Conservation (phyloP, 2,113 vertebrate species). For the Rafetus swinhoei region DNA sequence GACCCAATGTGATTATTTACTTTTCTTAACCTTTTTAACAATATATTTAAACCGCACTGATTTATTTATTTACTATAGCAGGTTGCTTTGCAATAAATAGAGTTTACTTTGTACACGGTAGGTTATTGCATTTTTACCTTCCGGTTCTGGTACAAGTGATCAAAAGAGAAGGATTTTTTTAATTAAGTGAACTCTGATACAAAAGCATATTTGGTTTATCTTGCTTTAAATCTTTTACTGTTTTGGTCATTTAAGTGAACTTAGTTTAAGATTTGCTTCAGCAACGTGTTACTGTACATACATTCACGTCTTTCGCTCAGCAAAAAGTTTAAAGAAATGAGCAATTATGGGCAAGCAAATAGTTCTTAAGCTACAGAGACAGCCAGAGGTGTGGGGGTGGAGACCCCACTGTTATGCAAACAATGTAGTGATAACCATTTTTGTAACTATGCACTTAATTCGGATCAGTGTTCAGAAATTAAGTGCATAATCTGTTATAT, state of each 20-base stretch:
- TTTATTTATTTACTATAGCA: not conserved
- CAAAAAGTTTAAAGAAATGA: not conserved
- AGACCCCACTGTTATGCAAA: not conserved
- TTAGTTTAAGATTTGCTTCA: not conserved
- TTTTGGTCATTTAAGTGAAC: not conserved
- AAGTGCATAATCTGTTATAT: not conserved
- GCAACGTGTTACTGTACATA: not conserved
- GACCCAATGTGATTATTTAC: not conserved
- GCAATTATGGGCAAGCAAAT: not conserved
- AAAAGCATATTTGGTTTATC: not conserved
- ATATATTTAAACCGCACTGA: not conserved
- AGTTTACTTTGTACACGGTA: not conserved
- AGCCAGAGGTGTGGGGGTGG: not conserved
- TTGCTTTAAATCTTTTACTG: not conserved
- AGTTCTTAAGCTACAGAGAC: not conserved
- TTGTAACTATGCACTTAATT: not conserved
- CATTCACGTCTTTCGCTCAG: not conserved
- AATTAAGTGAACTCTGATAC: not conserved
- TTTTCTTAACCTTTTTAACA: not conserved
- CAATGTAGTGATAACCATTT: not conserved
- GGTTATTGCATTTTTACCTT: not conserved
- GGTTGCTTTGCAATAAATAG: not conserved
- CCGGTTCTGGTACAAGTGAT: rapidly evolving
- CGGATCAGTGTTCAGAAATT: not conserved
- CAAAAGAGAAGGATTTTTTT: not conserved